These are phyloP conservation scores for Drosophila varians DNA, from an alignment of 1,140 invertebrate genomes.

Conservation along the genomic window DNA sequence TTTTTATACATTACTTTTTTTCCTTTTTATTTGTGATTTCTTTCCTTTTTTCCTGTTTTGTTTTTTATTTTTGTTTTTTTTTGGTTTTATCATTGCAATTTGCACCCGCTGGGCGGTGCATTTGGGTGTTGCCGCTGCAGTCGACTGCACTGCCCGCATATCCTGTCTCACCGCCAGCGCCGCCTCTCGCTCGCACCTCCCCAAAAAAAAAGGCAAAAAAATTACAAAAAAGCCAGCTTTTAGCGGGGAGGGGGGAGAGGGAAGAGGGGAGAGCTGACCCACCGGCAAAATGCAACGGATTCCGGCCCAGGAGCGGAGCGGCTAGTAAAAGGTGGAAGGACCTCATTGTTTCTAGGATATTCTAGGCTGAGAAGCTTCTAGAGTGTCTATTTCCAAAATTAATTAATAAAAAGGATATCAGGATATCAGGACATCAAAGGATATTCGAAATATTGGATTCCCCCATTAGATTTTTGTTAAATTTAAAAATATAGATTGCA, in stretches of 20 bases:
- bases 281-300: not conserved
- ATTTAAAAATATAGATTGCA: no score
- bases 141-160: constrained; percentile 24
- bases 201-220: constrained; percentile 3
- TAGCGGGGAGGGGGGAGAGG: not conserved
- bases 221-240: not conserved
- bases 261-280: not conserved
- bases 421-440: no score
- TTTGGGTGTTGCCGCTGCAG: constrained; percentile 12
- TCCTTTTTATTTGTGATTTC: constrained; percentile 31
- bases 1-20: constrained; percentile 58
- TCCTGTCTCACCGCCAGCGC: constrained; percentile 45
- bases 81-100: constrained; percentile 22
- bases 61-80: not conserved
- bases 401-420: no score
- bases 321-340: not conserved
- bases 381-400: no score
- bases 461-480: no score
- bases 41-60: not conserved
- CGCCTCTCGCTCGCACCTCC: constrained; percentile 38
- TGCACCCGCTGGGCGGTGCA: constrained; percentile 13
- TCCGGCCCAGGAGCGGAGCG: not conserved
- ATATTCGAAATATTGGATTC: no score
- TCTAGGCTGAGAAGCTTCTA: not conserved
- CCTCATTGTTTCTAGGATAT: not conserved